Percentiles rank a stretch among this genome's conserved stretches.
These are phyloP conservation scores for Clupea harengus DNA, from an alignment of 2,113 vertebrate genomes.

Conservation along the genomic window DNA sequence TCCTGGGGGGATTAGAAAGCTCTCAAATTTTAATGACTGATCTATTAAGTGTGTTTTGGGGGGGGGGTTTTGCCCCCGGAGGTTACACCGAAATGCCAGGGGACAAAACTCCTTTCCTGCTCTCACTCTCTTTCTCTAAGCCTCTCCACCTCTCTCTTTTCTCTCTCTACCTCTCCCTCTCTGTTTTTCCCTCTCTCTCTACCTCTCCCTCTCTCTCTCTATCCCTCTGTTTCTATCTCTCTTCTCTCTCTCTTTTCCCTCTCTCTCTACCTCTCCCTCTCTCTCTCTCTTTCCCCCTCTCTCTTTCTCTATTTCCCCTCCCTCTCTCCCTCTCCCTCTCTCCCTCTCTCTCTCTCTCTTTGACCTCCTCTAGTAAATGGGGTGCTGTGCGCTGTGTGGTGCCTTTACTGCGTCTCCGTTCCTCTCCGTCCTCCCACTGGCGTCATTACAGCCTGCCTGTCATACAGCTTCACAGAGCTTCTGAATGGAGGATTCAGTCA, in stretches of 20 bases:
- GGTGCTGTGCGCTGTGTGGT: background rate
- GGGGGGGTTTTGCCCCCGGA: background rate
- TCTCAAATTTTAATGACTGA: slow-evolving; percentile 50
- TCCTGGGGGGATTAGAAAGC: background rate
- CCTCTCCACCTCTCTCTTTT: background rate
- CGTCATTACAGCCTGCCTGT: background rate
- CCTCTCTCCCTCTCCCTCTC: background rate
- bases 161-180: background rate
- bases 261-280: background rate
- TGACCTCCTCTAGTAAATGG: background rate
- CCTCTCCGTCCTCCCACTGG: slow-evolving; percentile 11
- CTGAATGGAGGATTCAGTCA: background rate
- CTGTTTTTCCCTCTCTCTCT: background rate
- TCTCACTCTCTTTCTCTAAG: background rate
- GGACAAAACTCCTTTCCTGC: background rate
- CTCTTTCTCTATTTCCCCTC: background rate
- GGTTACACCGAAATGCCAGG: slow-evolving; percentile 20
- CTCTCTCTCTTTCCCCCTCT: background rate
- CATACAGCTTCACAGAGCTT: background rate
- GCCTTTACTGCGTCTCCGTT: background rate
- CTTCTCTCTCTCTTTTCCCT: background rate
- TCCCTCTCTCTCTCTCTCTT: slow-evolving; percentile 4
- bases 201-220: background rate
- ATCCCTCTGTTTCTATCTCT: background rate
- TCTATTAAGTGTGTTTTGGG: slow-evolving; percentile 28